These are phyloP conservation scores for Takifugu rubripes DNA, from an alignment of 2,797 vertebrate species.

Conservation along the genomic window DNA sequence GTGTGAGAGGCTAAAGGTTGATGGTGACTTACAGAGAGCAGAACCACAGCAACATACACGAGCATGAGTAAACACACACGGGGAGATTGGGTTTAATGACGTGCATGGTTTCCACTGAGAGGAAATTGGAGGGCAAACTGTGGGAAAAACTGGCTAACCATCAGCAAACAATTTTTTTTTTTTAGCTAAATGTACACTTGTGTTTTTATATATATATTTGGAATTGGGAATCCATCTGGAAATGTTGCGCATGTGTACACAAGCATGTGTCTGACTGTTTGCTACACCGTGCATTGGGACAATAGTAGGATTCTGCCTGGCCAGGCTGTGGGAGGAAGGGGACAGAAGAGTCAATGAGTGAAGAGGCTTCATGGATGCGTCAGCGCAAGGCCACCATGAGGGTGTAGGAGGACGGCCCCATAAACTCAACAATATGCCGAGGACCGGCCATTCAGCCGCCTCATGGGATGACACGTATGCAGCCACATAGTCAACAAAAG, in stretches of 20 bases:
- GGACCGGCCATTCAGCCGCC: constrained; percentile 54
- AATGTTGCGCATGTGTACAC: constrained; percentile 21
- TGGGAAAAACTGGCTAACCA: constrained; percentile 47
- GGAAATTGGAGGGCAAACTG: constrained; percentile 45
- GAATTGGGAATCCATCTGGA: constrained; percentile 14
- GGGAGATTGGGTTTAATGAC: constrained; percentile 45
- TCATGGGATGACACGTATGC: constrained; percentile 34
- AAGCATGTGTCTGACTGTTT: constrained; percentile 42
- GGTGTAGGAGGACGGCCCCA: constrained; percentile 70
- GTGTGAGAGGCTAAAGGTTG: constrained; percentile 67
- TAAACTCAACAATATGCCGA: constrained; percentile 60
- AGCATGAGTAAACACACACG: constrained; percentile 45
- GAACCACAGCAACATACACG: constrained; percentile 43
- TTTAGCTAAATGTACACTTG: not conserved
- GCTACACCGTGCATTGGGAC: constrained; percentile 57
- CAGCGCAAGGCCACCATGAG: constrained; percentile 65
- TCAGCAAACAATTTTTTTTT: constrained; percentile 17
- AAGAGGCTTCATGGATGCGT: constrained; percentile 78
- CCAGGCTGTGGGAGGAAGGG: constrained; percentile 74
- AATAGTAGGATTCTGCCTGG: constrained; percentile 73
- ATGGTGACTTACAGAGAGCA: constrained; percentile 41
- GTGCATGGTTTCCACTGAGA: constrained; percentile 39
- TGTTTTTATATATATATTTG: constrained; percentile 2
- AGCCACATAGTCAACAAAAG: constrained; percentile 55
- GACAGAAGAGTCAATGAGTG: constrained; percentile 80